Conservation (phyloP, 2,113 vertebrate genomes). For the Notiomystis cincta region DNA sequence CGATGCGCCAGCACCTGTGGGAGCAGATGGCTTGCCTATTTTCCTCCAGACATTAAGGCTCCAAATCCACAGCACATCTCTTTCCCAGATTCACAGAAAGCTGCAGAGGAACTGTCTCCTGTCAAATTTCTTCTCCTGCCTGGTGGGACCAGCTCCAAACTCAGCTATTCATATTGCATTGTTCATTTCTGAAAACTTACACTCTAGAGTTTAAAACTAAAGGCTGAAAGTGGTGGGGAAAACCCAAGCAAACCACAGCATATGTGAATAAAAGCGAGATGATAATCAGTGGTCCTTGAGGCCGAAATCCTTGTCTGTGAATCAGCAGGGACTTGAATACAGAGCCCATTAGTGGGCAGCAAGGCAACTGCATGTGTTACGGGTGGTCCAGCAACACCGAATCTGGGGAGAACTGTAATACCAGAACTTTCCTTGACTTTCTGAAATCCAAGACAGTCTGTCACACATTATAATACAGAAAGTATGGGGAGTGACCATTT, state of each 20-base stretch:
- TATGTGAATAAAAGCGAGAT: neutral
- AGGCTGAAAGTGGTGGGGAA: neutral
- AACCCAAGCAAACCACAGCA: neutral
- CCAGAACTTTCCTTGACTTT: neutral
- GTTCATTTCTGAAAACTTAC: neutral
- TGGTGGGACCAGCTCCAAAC: neutral
- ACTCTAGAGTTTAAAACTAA: neutral
- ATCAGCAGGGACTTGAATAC: neutral
- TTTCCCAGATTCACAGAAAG: neutral
- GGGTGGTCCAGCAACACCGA: neutral
- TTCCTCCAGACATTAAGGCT: neutral
- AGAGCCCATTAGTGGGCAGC: neutral
- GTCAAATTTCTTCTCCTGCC: neutral
- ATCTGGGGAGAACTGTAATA: neutral
- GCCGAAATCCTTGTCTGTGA: neutral
- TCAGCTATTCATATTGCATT: neutral
- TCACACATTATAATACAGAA: neutral
- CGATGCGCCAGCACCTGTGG: neutral
- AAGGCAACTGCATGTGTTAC: neutral
- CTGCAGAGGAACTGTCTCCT: neutral
- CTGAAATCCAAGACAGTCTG: neutral
- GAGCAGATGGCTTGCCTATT: constrained; percentile 24
- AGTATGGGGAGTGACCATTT: neutral
- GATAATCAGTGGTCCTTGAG: neutral
- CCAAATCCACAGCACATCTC: neutral